Evolutionary conservation across 1,140 invertebrate species (phyloP), one percentile per base, ranked within the genome.

Genomic region (Asobara japonica): DNA sequence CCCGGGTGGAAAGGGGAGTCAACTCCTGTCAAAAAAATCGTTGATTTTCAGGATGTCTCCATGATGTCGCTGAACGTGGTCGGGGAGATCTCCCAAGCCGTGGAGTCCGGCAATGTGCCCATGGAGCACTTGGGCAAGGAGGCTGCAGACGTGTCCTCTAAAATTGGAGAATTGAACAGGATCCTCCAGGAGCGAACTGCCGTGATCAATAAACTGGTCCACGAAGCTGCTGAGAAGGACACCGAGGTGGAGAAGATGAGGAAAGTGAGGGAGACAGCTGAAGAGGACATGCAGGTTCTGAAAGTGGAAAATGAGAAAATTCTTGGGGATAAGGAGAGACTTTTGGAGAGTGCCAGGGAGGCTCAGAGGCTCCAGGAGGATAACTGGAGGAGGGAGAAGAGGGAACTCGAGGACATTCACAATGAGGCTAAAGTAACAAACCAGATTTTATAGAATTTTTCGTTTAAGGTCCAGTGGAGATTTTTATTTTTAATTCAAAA

Each of bases 161-260:
- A 80, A 65, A 83, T 84, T 27, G 66, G 73, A 25, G 80, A 79
- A 48, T 51, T 86, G 11, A 80, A 83, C 77, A 8, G 65, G 27
- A 80, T 84, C 31, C 66, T 84, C 36, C 78, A 81, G 13, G 84
- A 86, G 3, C 77, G 80, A 48, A 73, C 77, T 2, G 51, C 61
- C 0, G 68, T 74, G 7, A 84, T 84, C 11, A 80, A 82, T 72
- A 7, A 73, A 0, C 72, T 86, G 41, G 82, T 78, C 18, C n/a
- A n/a, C 18, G 41, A 45, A 45, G n/a, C n/a, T n/a, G 66, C 60
- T 16, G 79, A 86, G 68, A 66, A 83, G 1, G 72, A 61, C 13
- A 20, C 65, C 0, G 79, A 82, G 64, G 75, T 67, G 22, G 51
- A 65, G 0, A 78, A 83, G 41, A 73, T 74, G 36, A 68, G 77